Evolutionary conservation across 1,140 invertebrate genomes (phyloP).

Genomic region (Schmidtea mediterranea): DNA sequence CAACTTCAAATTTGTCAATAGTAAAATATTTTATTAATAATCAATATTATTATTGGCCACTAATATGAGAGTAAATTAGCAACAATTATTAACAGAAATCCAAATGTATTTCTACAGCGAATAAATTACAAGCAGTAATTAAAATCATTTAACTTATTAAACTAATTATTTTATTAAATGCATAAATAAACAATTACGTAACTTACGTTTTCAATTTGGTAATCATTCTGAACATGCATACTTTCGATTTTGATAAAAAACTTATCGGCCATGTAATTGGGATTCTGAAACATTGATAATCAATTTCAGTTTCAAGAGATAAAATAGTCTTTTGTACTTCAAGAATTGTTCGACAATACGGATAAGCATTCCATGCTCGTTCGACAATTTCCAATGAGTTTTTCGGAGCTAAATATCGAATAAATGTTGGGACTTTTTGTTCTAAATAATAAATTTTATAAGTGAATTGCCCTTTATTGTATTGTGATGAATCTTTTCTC

Average conservation of each 20-base stretch:
- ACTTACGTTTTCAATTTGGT: conserved; percentile 24
- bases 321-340: conserved; percentile 30
- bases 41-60: no score
- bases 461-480: conserved; percentile 61
- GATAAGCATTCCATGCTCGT: conserved; percentile 99
- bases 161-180: no score
- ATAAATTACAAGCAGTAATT: no score
- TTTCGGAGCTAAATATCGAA: conserved; percentile 71
- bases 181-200: no score
- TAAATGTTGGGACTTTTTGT: conserved; percentile 32
- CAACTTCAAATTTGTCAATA: no score
- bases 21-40: no score
- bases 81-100: no score
- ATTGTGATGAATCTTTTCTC: conserved; percentile 35
- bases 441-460: conserved; percentile 98
- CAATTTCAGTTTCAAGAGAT: no score
- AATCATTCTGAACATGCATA: conserved; percentile 57
- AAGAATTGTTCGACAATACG: conserved; percentile 87
- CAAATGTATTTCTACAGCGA: no score
- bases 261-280: conserved; percentile 94
- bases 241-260: conserved; percentile 87
- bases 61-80: no score
- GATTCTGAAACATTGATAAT: conserved; percentile 42
- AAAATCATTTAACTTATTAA: no score
- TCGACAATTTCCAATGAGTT: conserved; percentile 87